Base-by-base conservation (phyloP, 2,888 invertebrate genomes). In the Branchipolynoe longqiensis region DNA sequence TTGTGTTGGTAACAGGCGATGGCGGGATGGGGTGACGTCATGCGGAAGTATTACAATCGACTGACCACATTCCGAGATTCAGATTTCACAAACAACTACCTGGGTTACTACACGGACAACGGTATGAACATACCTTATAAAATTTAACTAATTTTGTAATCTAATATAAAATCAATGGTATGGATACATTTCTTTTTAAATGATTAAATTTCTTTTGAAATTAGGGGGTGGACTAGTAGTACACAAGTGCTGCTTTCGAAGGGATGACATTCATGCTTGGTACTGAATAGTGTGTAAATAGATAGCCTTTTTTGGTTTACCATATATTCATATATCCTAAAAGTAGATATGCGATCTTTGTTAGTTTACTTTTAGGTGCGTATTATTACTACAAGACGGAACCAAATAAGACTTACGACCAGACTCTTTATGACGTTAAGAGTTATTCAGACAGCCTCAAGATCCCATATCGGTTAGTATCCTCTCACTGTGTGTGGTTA, bases 331-430 rank as follows among this genome's bases (percentile, higher is more conserved):
- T 48, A 18, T 48, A n/a, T 48, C 18, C 8, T 48, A 48, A 18
- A 8, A 48, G 18, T 48, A 18, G 8, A 48, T 18, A 48, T 48
- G 8, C 8, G 48, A 48, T 48, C 18, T 12, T 48, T 18, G 8
- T 12, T 59, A 48, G n/a, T 56, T 56, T 12, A 1, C 31, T 14
- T 25, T 31, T 86, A 91, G 91, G 92, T n/a, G 91, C 91, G 1
- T 92, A 90, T 83, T 92, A 89, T 62, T 89, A 91, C 87, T 91
- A 92, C 85, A 87, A 91, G 62, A 91, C 90, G 0, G 91, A 91
- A 62, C 36, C 69, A 14, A 85, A 87, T 69, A 89, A 89, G 64
- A 91, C 87, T 1, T 92, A 91, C 78, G 89, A 91, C 58, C 85
- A 91, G 36, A 92, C 92, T 0, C 64, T 92, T 0, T 78, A 90